Conservation (phyloP, 2,888 invertebrate species). For the Aphodius sticticus region DNA sequence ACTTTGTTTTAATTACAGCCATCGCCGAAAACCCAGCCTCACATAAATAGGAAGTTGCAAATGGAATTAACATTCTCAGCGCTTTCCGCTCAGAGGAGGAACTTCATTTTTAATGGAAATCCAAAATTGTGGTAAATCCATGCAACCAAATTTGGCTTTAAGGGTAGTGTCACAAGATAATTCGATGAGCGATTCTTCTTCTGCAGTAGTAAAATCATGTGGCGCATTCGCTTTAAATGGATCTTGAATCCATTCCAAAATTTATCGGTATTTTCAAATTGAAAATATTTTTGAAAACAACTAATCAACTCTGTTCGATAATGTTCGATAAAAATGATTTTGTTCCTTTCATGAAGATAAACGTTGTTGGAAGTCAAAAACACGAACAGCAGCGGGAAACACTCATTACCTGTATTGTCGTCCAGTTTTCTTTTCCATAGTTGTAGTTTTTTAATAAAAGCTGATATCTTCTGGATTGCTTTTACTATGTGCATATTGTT, state of each 20-base stretch:
- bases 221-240: not conserved
- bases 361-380: not conserved
- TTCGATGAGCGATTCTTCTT: too few species aligned
- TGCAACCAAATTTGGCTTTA: too few species aligned
- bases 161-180: too few species aligned
- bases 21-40: too few species aligned
- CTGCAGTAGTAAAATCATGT: too few species aligned
- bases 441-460: not conserved
- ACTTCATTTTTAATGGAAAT: not conserved
- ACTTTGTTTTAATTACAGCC: too few species aligned
- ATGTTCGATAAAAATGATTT: slow-evolving; percentile 13
- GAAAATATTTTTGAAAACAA: slow-evolving; percentile 18
- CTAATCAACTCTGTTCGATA: slow-evolving; percentile 5
- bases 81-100: too few species aligned
- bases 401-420: slow-evolving; percentile 12
- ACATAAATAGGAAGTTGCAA: slow-evolving; percentile 5
- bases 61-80: slow-evolving; percentile 10
- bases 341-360: slow-evolving; percentile 6
- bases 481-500: not conserved
- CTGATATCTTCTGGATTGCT: too few species aligned
- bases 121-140: not conserved
- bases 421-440: slow-evolving; percentile 17
- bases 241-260: slow-evolving; percentile 16
- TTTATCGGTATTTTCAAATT: slow-evolving; percentile 12
- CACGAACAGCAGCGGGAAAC: not conserved